Percentiles rank a stretch among this genome's conserved stretches.
These are phyloP conservation scores for Cynoglossus semilaevis DNA, from an alignment of 2,113 vertebrate genomes.

Conservation along the genomic window DNA sequence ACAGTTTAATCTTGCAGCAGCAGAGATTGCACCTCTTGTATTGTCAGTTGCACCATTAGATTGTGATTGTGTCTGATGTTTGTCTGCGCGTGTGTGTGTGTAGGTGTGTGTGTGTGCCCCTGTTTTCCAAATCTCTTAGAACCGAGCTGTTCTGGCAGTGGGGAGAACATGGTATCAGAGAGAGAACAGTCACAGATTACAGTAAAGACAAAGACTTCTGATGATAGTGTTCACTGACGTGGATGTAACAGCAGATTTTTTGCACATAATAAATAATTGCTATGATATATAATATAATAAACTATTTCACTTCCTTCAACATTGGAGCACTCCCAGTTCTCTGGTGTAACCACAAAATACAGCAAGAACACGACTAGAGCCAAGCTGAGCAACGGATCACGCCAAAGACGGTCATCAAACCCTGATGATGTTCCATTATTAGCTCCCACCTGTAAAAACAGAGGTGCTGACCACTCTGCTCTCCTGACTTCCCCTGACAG, in stretches of 20 bases:
- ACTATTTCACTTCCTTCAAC: too few relatives aligned
- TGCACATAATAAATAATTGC: too few relatives aligned
- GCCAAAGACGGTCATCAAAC: not conserved
- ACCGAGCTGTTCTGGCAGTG: slow-evolving; percentile 13
- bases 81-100: slow-evolving; percentile 4
- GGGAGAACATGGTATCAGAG: not conserved
- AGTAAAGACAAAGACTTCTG: not conserved
- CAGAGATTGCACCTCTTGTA: slow-evolving; percentile 32
- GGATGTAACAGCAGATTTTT: too few relatives aligned
- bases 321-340: too few relatives aligned
- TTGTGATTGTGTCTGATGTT: slow-evolving; percentile 20
- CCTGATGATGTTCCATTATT: not conserved
- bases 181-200: slow-evolving; percentile 4
- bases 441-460: slow-evolving; percentile 83
- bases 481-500: slow-evolving; percentile 85
- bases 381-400: not conserved
- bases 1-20: slow-evolving; percentile 40
- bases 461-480: slow-evolving; percentile 82
- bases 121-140: slow-evolving; percentile 10
- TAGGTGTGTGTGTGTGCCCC: slow-evolving; percentile 1
- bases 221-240: too few relatives aligned
- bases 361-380: not conserved
- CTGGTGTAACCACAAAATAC: too few relatives aligned
- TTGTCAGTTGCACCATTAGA: slow-evolving; percentile 29
- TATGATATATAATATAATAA: too few relatives aligned